Base-by-base conservation (phyloP, 2,113 vertebrate genomes). In the Lepus timidus region DNA sequence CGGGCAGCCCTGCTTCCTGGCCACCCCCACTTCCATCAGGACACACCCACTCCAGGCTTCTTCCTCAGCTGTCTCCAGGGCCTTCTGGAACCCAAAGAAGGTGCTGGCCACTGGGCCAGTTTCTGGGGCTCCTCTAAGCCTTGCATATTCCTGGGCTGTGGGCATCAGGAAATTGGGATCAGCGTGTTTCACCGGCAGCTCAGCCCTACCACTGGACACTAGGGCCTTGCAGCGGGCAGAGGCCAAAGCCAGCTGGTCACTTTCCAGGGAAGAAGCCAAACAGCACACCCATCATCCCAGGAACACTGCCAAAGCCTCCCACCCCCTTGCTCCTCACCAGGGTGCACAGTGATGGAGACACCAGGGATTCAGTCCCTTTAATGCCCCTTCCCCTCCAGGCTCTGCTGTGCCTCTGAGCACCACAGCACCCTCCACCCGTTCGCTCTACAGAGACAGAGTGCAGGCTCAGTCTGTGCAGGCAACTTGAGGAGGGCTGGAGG, bases 401-500 rank as follows among this genome's bases (percentile, higher is more conserved):
- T 33, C 22, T 16, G 55, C 31, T 29, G 22, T 1, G 7, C 14
- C 33, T 62, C 67, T 22, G 0, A 1, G 20, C 3, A 17, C 49
- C 3, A 4, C 17, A 27, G 20, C 29, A 8, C 4, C 55, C 55
- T 62, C 36, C 17, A 5, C 27, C 3, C 6, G 1, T 29, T 29
- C 58, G 7, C 27, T n/a, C n/a, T 27, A 3, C 4, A 64, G 6
- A 4, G 31, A 3, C 6, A 64, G 6, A 4, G 9, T 33, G 67
- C 71, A 71, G 29, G 17, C 11, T 27, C 11, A 16, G 23, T 36
- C 0, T 20, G 0, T 10, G 13, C 0, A 0, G 65, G 49, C 19
- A 17, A 33, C 7, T n/a, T 0, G 0, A 25, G 36, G 22, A 0
- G 20, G 44, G 7, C 1, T 0, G 27, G 14, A 1, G 81, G 29